Evolutionary conservation across 2,888 invertebrate species (phyloP).

Genomic region (Brachypalpus laphriformis): DNA sequence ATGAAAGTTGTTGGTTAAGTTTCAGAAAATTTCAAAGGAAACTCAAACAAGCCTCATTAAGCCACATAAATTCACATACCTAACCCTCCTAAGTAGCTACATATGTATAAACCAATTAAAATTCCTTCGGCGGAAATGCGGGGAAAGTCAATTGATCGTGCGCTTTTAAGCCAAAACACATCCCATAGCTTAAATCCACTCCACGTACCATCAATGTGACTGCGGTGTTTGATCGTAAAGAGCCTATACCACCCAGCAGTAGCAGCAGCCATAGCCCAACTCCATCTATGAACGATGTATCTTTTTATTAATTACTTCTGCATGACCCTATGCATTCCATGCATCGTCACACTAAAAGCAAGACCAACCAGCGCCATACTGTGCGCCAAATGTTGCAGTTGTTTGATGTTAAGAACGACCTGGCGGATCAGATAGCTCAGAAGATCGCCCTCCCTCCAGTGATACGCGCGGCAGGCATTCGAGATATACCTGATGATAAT

Average conservation of each 20-base stretch:
- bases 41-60: not conserved
- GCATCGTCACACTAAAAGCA: conserved; percentile 16
- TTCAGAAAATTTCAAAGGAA: not conserved
- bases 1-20: not conserved
- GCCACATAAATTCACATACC: not conserved
- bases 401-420: conserved; percentile 53
- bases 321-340: conserved; percentile 39
- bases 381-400: conserved; percentile 66
- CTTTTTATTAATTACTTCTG: conserved; percentile 66
- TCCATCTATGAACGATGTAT: conserved; percentile 48
- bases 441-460: conserved; percentile 40
- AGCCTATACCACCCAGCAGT: conserved; percentile 52
- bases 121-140: conserved; percentile 8
- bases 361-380: conserved; percentile 59
- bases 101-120: conserved; percentile 16
- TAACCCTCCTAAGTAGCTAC: not conserved
- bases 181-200: not conserved
- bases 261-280: not conserved
- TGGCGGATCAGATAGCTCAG: conserved; percentile 44
- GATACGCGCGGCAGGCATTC: conserved; percentile 34
- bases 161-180: not conserved
- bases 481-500: conserved; percentile 58
- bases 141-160: conserved; percentile 12
- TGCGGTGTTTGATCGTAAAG: not conserved
- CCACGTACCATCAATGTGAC: not conserved